Percentiles rank a stretch among this genome's conserved stretches.
phyloP scores from a whole-genome alignment of 1,140 invertebrate genomes.

The Lineus longissimus region DNA sequence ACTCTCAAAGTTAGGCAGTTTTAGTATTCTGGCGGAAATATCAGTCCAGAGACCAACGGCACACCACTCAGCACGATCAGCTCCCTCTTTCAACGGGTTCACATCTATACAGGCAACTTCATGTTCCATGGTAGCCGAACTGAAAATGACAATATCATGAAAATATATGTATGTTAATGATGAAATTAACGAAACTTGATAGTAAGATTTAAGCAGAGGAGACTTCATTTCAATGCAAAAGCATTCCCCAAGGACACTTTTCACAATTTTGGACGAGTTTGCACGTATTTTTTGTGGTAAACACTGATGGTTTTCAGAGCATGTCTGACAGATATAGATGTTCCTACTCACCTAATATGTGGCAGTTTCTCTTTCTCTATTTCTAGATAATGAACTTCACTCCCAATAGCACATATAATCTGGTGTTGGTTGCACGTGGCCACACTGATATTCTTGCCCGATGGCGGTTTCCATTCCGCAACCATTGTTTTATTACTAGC shows the following conservation, averaged over 20 bases:
- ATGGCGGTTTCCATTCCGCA: slow-evolving; percentile 73
- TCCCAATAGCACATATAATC: slow-evolving; percentile 83
- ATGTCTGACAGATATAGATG: no score
- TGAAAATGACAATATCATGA: slow-evolving; percentile 22
- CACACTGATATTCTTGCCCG: slow-evolving; percentile 77
- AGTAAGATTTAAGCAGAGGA: no score
- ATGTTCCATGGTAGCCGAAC: slow-evolving; percentile 67
- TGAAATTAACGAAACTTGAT: no score
- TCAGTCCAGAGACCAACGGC: slow-evolving; percentile 97
- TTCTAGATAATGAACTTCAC: slow-evolving; percentile 83
- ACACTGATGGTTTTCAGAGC: no score
- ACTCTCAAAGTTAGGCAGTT: slow-evolving; percentile 70
- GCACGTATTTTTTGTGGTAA: no score
- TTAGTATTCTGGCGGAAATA: slow-evolving; percentile 83
- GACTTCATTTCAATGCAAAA: no score
- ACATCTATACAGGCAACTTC: slow-evolving; percentile 97
- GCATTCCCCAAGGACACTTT: no score
- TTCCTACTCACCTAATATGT: slow-evolving; percentile 36
- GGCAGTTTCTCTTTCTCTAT: slow-evolving; percentile 62
- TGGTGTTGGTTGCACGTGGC: slow-evolving; percentile 80
- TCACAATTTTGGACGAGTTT: no score
- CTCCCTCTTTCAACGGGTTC: slow-evolving; percentile 66
- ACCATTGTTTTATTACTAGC: slow-evolving; percentile 65
- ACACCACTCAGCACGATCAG: slow-evolving; percentile 67
- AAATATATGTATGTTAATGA: neutral